phyloP scores from a whole-genome alignment of 2,797 vertebrate species.

The Aeoliscus strigatus region DNA sequence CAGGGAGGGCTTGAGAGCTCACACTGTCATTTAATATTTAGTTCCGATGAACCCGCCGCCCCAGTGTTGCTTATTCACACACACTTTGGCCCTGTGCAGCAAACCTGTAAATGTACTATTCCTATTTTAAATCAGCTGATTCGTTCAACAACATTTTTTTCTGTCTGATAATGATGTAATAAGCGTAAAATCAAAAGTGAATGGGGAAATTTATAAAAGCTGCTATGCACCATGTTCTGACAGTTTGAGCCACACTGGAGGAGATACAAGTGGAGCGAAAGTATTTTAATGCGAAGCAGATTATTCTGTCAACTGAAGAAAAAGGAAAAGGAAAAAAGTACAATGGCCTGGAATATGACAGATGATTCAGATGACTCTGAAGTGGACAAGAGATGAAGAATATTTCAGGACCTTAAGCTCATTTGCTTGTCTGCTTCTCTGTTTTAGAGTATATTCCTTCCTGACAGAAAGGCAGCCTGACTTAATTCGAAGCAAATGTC shows the following conservation, averaged over 20 bases:
- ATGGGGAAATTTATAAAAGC: no score
- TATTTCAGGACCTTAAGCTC: neutral
- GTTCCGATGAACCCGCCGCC: conserved; percentile 26
- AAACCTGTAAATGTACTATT: no score
- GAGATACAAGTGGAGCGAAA: conserved; percentile 10
- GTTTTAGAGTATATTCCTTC: no score
- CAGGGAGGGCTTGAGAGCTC: conserved; percentile 35
- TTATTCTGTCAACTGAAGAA: conserved; percentile 5
- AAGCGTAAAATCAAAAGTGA: no score
- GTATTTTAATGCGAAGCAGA: conserved; percentile 2
- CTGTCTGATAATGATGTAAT: no score
- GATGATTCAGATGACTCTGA: conserved; percentile 5
- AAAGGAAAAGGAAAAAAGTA: neutral
- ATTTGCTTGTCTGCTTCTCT: neutral
- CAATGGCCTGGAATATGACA: neutral
- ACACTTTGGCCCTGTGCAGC: neutral
- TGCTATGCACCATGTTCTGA: neutral
- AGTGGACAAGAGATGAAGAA: conserved; percentile 6
- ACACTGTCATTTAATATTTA: conserved; percentile 62
- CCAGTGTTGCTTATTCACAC: conserved; percentile 13
- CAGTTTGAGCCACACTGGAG: conserved; percentile 9
- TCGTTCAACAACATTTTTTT: no score
- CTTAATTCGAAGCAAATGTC: conserved; percentile 15
- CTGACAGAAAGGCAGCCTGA: neutral
- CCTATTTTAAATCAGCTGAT: no score